A percentile compares a stretch with the other conserved stretches of the same genome.
Evolutionary conservation across 2,797 vertebrate species (phyloP).

Genomic region (Pogonophryne albipinna): DNA sequence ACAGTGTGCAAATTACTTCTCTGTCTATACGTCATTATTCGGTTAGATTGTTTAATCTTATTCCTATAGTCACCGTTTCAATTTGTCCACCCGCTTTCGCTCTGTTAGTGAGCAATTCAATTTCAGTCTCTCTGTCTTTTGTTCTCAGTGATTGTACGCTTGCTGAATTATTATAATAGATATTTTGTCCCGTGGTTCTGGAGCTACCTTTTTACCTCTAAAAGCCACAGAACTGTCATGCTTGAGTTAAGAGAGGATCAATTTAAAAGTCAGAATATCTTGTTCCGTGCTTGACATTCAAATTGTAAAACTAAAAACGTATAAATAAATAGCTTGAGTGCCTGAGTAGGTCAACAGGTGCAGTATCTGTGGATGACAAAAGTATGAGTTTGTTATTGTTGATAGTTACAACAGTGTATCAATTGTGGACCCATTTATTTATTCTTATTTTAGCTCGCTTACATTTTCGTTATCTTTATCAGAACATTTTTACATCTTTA

Average conservation of each 20-base stretch:
- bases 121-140: not conserved
- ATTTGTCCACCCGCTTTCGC: not conserved
- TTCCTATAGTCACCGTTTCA: not conserved
- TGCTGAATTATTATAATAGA: not conserved
- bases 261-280: not conserved
- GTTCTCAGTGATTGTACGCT: not conserved
- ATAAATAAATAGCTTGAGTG: not conserved
- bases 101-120: not conserved
- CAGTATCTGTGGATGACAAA: not conserved
- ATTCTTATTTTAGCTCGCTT: not conserved
- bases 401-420: not conserved
- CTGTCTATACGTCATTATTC: not conserved
- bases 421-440: not conserved
- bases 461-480: not conserved
- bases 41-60: not conserved
- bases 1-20: not conserved
- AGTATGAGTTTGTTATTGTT: not conserved
- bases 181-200: not conserved
- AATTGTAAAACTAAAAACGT: too few relatives aligned
- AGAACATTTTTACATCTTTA: too few relatives aligned
- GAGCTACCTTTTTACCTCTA: not conserved
- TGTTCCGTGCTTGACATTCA: not conserved
- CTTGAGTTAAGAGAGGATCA: not conserved
- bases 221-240: not conserved
- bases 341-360: not conserved